Percentiles rank a stretch among this genome's conserved stretches.
phyloP scores from a whole-genome alignment of 2,888 invertebrate genomes.

The Chymomyza caudatula region DNA sequence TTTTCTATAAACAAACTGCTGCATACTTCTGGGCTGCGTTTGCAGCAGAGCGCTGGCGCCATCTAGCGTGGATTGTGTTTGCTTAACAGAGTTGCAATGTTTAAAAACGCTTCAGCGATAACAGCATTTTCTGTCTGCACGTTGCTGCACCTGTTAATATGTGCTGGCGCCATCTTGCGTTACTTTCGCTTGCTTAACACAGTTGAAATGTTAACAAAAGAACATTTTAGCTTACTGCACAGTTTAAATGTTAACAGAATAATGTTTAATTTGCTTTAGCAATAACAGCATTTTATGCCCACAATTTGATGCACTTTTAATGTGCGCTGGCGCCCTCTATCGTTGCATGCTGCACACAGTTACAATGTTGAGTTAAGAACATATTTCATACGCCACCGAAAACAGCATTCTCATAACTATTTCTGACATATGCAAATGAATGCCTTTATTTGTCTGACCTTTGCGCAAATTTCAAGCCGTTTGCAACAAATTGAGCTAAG shows the following conservation, averaged over 20 bases:
- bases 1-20: neutral
- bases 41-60: neutral
- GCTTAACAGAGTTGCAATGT: too few relatives aligned
- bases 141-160: too few relatives aligned
- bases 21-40: neutral
- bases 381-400: neutral
- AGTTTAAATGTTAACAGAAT: too few relatives aligned
- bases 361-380: neutral
- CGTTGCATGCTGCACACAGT: neutral
- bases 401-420: neutral
- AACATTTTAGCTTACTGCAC: too few relatives aligned
- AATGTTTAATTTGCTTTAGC: too few relatives aligned
- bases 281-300: too few relatives aligned
- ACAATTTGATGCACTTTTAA: too few relatives aligned
- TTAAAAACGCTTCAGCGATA: too few relatives aligned
- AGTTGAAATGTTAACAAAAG: neutral
- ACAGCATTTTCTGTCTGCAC: too few relatives aligned
- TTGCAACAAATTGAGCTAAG: neutral
- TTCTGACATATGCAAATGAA: neutral
- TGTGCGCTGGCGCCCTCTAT: neutral
- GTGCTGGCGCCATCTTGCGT: neutral
- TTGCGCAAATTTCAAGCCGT: neutral
- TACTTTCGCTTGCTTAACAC: neutral
- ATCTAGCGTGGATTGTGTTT: too few relatives aligned
- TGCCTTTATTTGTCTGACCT: constrained; percentile 58